These are phyloP conservation scores for Andrena flavipes DNA, from an alignment of 2,888 invertebrate species.

Conservation along the genomic window DNA sequence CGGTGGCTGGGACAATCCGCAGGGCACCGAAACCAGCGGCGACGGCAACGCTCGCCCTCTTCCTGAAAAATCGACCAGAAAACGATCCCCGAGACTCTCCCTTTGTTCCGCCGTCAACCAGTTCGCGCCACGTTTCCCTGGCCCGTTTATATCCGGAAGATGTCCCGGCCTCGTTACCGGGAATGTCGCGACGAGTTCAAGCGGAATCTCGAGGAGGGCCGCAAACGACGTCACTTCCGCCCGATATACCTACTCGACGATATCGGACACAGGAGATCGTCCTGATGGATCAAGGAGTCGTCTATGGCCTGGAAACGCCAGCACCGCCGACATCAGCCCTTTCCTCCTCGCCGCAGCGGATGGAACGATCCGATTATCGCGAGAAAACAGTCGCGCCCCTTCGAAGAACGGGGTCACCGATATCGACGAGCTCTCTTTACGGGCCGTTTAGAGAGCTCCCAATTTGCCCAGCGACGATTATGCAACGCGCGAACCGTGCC, in stretches of 20 bases:
- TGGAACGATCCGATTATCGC: slow-evolving; percentile 56
- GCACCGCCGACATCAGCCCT: not conserved
- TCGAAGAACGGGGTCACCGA: not conserved
- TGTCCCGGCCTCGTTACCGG: slow-evolving; percentile 70
- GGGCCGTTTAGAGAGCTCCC: too few relatives aligned
- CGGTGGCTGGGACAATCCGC: slow-evolving; percentile 64
- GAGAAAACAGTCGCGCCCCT: slow-evolving; percentile 32
- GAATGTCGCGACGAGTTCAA: slow-evolving; percentile 70
- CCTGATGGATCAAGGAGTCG: slow-evolving; percentile 59
- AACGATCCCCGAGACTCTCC: slow-evolving; percentile 50
- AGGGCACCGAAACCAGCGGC: not conserved
- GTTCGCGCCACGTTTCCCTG: slow-evolving; percentile 26
- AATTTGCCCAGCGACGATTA: too few relatives aligned
- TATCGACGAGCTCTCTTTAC: too few relatives aligned
- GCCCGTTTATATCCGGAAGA: slow-evolving; percentile 51
- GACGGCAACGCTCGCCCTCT: slow-evolving; percentile 21
- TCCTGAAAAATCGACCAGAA: slow-evolving; percentile 66
- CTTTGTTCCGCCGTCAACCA: slow-evolving; percentile 31
- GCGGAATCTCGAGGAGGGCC: slow-evolving; percentile 68
- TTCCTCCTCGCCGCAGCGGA: not conserved
- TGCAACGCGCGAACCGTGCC: not conserved
- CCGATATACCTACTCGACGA: slow-evolving; percentile 50
- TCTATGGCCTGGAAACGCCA: slow-evolving; percentile 59
- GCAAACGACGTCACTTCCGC: slow-evolving; percentile 65
- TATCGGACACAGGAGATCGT: slow-evolving; percentile 58